Percentiles rank a stretch among this genome's conserved stretches.
phyloP scores from a whole-genome alignment of 2,797 vertebrate genomes.

The Gastrophryne carolinensis region DNA sequence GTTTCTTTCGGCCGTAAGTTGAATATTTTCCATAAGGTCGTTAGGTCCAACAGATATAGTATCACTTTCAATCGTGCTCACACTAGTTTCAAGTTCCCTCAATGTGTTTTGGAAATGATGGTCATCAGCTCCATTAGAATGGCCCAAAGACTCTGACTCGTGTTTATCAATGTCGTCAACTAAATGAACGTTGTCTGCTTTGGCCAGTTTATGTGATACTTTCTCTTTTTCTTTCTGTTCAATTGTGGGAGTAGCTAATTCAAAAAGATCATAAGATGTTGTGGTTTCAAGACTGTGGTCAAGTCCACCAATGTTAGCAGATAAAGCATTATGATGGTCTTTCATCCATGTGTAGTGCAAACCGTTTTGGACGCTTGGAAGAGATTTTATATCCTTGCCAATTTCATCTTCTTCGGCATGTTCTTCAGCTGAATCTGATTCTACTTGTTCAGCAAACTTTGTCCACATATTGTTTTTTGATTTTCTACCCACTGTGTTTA shows the following conservation, averaged over 20 bases:
- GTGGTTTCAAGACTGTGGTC: background rate
- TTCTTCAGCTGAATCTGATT: constrained; percentile 11
- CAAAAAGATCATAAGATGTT: background rate
- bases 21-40: constrained; percentile 23
- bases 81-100: background rate
- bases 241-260: background rate
- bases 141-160: background rate
- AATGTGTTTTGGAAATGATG: constrained; percentile 63
- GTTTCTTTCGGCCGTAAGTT: background rate
- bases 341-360: constrained; percentile 13
- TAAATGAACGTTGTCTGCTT: background rate
- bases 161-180: background rate
- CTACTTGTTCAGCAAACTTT: background rate
- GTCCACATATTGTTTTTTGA: background rate
- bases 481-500: constrained; percentile 42
- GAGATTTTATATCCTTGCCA: rapidly evolving
- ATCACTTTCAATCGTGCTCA: rapidly evolving
- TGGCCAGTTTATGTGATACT: background rate
- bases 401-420: rapidly evolving
- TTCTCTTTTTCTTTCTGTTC: background rate
- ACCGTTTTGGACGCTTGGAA: background rate
- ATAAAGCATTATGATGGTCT: background rate
- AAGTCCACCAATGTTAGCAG: background rate
- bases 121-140: constrained; percentile 57
- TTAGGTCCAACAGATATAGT: constrained; percentile 1